phyloP scores from a whole-genome alignment of 2,888 invertebrate species.

The Sthenelais limicola region DNA sequence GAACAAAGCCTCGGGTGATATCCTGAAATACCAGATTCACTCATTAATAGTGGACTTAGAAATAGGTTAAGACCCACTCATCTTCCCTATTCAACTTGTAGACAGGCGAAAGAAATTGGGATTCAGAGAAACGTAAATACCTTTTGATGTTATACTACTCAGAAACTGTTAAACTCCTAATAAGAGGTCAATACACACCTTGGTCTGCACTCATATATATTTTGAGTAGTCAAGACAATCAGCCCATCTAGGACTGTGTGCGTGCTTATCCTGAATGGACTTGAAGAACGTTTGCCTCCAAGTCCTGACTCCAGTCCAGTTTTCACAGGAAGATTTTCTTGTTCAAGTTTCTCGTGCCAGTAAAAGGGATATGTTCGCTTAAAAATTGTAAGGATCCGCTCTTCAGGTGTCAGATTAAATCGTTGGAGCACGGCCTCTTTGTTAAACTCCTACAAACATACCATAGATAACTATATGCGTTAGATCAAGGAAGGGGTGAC shows the following conservation, averaged over 20 bases:
- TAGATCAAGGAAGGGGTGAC: no score
- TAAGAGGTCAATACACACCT: slow-evolving; percentile 73
- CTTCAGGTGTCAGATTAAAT: slow-evolving; percentile 75
- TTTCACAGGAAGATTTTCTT: slow-evolving; percentile 13
- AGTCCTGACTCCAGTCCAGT: background rate
- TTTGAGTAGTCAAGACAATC: slow-evolving; percentile 77
- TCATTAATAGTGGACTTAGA: no score
- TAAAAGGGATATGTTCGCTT: slow-evolving; percentile 72
- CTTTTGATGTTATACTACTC: no score
- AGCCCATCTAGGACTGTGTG: slow-evolving; percentile 73
- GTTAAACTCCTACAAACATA: slow-evolving; percentile 77
- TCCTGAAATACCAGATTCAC: slow-evolving; percentile 57
- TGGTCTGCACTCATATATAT: slow-evolving; percentile 77
- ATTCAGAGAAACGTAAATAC: no score
- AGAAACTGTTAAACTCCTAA: background rate
- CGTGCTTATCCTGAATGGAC: slow-evolving; percentile 56
- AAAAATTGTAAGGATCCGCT: slow-evolving; percentile 75
- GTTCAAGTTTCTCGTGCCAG: slow-evolving; percentile 62
- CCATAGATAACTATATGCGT: no score
- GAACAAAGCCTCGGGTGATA: slow-evolving; percentile 73
- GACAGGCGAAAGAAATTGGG: no score
- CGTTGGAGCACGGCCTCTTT: slow-evolving; percentile 76
- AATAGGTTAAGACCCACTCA: no score
- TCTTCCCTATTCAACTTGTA: no score
- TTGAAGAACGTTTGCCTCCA: background rate